A percentile compares a stretch with the other conserved stretches of the same genome.
Evolutionary conservation across 1,140 invertebrate genomes (phyloP).

Genomic region (Drosophila teissieri): DNA sequence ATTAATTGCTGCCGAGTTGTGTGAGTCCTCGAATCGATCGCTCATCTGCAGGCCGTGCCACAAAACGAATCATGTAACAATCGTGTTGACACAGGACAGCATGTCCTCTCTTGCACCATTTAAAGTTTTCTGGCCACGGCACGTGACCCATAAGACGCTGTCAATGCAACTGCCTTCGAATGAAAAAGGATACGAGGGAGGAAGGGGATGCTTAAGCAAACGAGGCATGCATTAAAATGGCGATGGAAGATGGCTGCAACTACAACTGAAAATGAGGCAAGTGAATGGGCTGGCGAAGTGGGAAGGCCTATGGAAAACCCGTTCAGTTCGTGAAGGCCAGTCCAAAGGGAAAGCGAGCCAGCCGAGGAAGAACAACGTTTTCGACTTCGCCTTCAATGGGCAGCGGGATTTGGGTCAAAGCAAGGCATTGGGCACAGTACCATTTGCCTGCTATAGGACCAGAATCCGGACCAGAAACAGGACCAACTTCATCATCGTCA

Average conservation of each 20-base stretch:
- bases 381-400: conserved; percentile 19
- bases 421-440: conserved; percentile 53
- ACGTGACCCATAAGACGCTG: conserved; percentile 20
- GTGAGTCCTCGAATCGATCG: conserved; percentile 22
- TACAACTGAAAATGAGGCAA: conserved; percentile 75
- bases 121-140: conserved; percentile 57
- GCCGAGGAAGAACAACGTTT: conserved; percentile 29
- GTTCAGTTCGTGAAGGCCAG: conserved; percentile 43
- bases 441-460: conserved; percentile 6
- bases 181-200: neutral
- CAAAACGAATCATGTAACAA: conserved; percentile 33
- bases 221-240: conserved; percentile 62
- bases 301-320: conserved; percentile 45
- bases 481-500: conserved; percentile 50
- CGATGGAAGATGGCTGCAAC: conserved; percentile 30
- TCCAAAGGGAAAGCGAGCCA: conserved; percentile 15
- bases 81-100: conserved; percentile 33
- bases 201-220: conserved; percentile 43
- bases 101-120: conserved; percentile 16
- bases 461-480: conserved; percentile 26
- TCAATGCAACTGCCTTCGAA: conserved; percentile 40
- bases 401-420: conserved; percentile 68
- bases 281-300: conserved; percentile 48
- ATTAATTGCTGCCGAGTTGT: conserved; percentile 13
- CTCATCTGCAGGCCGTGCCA: conserved; percentile 23